A percentile compares a stretch with the other conserved stretches of the same genome.
These are phyloP conservation scores for Forbesichthys agassizii DNA, from an alignment of 2,113 vertebrate species.

Conservation along the genomic window DNA sequence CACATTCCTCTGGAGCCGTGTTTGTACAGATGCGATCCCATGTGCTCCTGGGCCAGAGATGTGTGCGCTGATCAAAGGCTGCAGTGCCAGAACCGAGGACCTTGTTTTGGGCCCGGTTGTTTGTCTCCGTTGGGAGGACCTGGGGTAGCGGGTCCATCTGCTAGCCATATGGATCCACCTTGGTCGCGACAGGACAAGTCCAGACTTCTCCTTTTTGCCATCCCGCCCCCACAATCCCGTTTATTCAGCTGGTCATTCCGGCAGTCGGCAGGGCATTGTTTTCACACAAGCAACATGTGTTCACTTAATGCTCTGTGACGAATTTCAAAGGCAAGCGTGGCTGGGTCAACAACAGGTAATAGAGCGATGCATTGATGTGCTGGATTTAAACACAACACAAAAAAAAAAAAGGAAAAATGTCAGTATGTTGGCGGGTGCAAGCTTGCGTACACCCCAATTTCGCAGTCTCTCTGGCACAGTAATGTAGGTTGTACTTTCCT, in stretches of 20 bases:
- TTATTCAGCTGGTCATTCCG: conserved; percentile 76
- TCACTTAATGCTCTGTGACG: conserved; percentile 80
- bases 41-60: conserved; percentile 82
- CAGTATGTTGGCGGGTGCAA: neutral
- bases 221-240: conserved; percentile 60
- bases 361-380: conserved; percentile 70
- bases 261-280: conserved; percentile 78
- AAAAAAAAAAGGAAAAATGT: neutral
- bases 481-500: conserved; percentile 5
- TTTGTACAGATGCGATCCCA: conserved; percentile 98
- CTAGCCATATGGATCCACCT: conserved; percentile 83
- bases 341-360: conserved; percentile 78
- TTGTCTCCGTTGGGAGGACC: conserved; percentile 82
- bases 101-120: conserved; percentile 83
- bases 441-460: neutral
- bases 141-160: conserved; percentile 91
- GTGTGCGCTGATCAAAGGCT: conserved; percentile 93
- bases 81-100: conserved; percentile 81
- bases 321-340: conserved; percentile 76
- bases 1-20: conserved; percentile 84
- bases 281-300: conserved; percentile 79
- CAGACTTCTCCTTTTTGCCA: conserved; percentile 59
- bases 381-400: conserved; percentile 40
- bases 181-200: conserved; percentile 78
- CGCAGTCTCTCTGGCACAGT: neutral